phyloP scores from a whole-genome alignment of 1,140 invertebrate genomes.

The Archivesica marissinica region DNA sequence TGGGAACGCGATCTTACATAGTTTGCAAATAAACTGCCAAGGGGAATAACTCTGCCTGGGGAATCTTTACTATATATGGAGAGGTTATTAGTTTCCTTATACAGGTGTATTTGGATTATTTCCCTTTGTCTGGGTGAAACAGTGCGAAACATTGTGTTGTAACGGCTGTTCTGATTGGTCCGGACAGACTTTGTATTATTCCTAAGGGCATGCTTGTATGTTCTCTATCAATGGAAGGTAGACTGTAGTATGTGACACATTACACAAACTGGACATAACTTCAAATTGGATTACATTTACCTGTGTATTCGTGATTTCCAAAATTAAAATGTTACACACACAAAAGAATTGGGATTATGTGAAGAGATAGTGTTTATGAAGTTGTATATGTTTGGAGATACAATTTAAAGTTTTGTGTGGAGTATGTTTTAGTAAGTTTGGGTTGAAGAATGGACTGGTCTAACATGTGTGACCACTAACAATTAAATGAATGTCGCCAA shows the following conservation, averaged over 20 bases:
- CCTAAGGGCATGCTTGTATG: conserved; percentile 37
- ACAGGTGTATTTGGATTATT: conserved; percentile 34
- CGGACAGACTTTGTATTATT: conserved; percentile 14
- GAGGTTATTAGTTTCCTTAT: background rate
- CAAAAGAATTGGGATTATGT: background rate
- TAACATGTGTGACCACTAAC: conserved; percentile 32
- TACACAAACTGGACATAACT: conserved; percentile 4
- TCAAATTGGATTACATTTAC: conserved; percentile 3
- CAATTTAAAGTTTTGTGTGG: conserved; percentile 13
- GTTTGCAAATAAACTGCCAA: background rate
- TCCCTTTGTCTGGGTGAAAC: conserved; percentile 21
- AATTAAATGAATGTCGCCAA: background rate
- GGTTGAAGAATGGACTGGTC: background rate
- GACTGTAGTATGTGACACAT: background rate
- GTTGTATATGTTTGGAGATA: background rate
- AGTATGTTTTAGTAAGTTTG: conserved; percentile 14
- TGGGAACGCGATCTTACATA: background rate
- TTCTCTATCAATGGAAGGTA: background rate
- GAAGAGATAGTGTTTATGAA: background rate
- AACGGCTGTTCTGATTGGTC: conserved; percentile 18
- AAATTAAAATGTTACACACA: background rate
- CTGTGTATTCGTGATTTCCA: background rate
- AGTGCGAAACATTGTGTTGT: background rate
- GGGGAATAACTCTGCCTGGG: background rate
- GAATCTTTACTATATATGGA: background rate